Base-by-base conservation (phyloP, 2,113 vertebrate species). In the Vicugna pacos region DNA sequence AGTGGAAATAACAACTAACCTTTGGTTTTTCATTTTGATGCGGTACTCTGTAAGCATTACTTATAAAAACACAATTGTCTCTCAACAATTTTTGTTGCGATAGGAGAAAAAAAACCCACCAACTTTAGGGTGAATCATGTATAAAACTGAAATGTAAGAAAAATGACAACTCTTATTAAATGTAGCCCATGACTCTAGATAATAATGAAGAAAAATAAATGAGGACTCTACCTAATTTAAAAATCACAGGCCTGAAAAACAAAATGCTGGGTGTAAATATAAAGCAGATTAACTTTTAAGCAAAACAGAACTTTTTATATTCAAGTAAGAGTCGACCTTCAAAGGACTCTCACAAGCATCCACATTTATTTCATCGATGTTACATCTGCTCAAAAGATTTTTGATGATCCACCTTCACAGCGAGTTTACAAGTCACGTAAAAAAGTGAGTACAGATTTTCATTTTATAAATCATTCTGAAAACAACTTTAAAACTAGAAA, bases 401-500 rank as follows among this genome's bases (percentile, higher is more conserved):
- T 86, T 89, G 65, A 60, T 17, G 42, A 79, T 86, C 30, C 52
- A 83, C 32, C 52, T 96, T 95, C n/a, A 69, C 5, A 73, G 70
- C 17, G 32, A 94, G 76, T 91, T 91, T 87, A 93, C 9, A 92
- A 94, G 69, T 83, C 67, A 91, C 58, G 6, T 54, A 79, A 94
- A 60, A 88, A 93, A 95, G 76, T 70, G 64, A 95, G 85, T 20
- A 73, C 26, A 84, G 52, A 65, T 88, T 62, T 97, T 85, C 38
- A 88, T 72, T 87, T 70, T 77, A 69, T 77, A 96, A 95, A 92
- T 72, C 64, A 96, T 67, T 88, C 52, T 91, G 35, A 90, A 92
- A 93, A 80, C 11, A n/a, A 72, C 48, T 88, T 81, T 87, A 90
- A 90, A 95, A 58, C 28, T 46, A 38, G 48, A 85, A 80, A 95